phyloP scores from a whole-genome alignment of 2,113 vertebrate genomes.

The Xiphophorus maculatus region DNA sequence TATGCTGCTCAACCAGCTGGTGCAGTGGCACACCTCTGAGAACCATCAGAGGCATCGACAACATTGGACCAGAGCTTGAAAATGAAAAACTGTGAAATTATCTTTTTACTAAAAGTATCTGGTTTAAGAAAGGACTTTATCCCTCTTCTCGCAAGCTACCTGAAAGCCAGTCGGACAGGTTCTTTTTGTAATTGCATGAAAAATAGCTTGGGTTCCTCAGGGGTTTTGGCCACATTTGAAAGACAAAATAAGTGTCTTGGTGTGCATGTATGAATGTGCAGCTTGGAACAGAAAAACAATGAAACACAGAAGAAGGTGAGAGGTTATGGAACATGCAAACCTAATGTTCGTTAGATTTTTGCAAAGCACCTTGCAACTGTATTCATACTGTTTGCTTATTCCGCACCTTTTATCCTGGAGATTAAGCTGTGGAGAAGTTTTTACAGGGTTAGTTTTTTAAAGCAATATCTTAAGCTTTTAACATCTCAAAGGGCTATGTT shows the following conservation, averaged over 20 bases:
- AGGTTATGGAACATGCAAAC: neutral
- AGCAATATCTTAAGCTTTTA: neutral
- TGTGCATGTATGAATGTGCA: slow-evolving; percentile 15
- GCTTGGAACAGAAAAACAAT: slow-evolving; percentile 19
- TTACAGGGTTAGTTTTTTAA: no score
- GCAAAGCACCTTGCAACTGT: neutral
- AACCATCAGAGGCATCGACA: slow-evolving; percentile 2
- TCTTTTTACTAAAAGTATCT: slow-evolving; percentile 21
- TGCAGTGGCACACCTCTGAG: slow-evolving; percentile 1
- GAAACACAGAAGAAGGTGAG: neutral
- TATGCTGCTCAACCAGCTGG: slow-evolving; percentile 4
- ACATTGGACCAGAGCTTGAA: slow-evolving; percentile 12
- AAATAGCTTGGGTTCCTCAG: slow-evolving; percentile 74
- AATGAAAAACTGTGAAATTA: slow-evolving; percentile 37
- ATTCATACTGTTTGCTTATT: neutral
- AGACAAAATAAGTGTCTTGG: slow-evolving; percentile 49
- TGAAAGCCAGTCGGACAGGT: slow-evolving; percentile 78
- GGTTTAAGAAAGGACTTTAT: slow-evolving; percentile 45
- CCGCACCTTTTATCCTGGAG: no score
- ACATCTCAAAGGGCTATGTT: neutral
- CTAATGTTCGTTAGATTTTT: slow-evolving; percentile 5
- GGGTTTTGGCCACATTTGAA: slow-evolving; percentile 71
- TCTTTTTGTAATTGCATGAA: slow-evolving; percentile 79
- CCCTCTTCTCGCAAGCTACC: slow-evolving; percentile 59
- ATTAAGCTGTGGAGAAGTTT: no score